phyloP scores from a whole-genome alignment of 2,113 vertebrate species.

The Apistogramma diplotaenia region DNA sequence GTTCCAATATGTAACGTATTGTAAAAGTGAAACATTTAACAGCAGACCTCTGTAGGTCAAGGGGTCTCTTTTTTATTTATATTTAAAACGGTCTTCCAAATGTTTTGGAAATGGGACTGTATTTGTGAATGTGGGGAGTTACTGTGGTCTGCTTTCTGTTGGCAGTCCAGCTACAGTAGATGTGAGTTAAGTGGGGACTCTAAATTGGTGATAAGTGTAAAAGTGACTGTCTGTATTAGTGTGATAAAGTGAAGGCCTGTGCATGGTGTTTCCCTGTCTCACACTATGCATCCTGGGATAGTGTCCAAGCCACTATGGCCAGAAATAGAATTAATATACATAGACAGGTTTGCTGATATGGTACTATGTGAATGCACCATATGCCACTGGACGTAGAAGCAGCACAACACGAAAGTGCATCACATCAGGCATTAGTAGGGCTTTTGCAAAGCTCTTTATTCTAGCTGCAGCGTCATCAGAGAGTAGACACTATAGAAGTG shows the following conservation, averaged over 20 bases:
- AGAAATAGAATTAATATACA: neutral
- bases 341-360: too few relatives aligned
- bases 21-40: too few relatives aligned
- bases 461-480: neutral
- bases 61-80: neutral
- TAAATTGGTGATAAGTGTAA: slow-evolving; percentile 8
- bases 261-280: neutral
- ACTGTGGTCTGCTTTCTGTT: neutral
- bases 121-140: neutral
- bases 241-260: neutral
- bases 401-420: neutral
- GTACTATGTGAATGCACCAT: neutral
- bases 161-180: neutral
- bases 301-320: neutral
- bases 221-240: neutral
- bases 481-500: slow-evolving; percentile 28
- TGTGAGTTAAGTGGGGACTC: neutral
- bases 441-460: slow-evolving; percentile 8
- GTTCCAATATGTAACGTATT: too few relatives aligned
- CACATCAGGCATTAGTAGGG: neutral
- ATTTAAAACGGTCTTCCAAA: neutral
- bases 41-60: too few relatives aligned
- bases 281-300: neutral
- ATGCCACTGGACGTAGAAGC: neutral
- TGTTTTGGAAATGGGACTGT: neutral